Evolutionary conservation across 2,797 vertebrate genomes (phyloP), one percentile per base, ranked within the genome.

Genomic region (Acanthopagrus latus): DNA sequence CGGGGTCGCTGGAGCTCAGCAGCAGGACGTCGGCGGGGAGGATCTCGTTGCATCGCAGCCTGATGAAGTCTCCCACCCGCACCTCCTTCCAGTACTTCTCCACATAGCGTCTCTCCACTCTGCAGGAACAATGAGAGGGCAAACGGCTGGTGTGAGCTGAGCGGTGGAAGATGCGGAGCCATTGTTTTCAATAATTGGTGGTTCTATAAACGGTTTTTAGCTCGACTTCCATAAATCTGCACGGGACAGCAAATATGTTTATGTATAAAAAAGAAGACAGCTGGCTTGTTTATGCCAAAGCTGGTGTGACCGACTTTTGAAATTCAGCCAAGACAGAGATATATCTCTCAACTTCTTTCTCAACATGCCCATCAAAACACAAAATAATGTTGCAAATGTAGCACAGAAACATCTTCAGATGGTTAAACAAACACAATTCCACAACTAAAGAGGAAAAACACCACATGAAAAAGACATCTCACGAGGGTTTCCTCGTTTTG

Each of bases 1-100:
- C 97, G 0, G 98, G 98, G 93, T 99, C 97, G 9, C 98, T 99
- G 86, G 97, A 97, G 84, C 96, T 97, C 29, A 99, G 95, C 85
- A 99, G 96, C 81, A 99, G 81, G 43, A 99, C 95, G 55, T 99
- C 98, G 0, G 98, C 97, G 0, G 98, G 97, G 66, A 99, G 96
- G 90, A 98, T 97, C 93, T 99, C 98, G 25, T 99, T 99, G 77
- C 98, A 99, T 46, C 96, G 96, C 54, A 99, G 96, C 63, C 93
- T 95, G 83, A 99, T 95, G 25, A 99, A 99, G 89, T 99, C 98
- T 64, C 98, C 98, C 1, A 99, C 98, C 3, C 86, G 87, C 50
- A 97, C 93, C 87, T 99, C 97, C 92, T 98, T 98, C 98, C 98
- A 99, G 93, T 95, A 98, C 78, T 94, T 96, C 91, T 95, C 97